Evolutionary conservation across 2,888 invertebrate species (phyloP), one percentile per base, ranked within the genome.

Genomic region (Trichogramma dendrolimi): DNA sequence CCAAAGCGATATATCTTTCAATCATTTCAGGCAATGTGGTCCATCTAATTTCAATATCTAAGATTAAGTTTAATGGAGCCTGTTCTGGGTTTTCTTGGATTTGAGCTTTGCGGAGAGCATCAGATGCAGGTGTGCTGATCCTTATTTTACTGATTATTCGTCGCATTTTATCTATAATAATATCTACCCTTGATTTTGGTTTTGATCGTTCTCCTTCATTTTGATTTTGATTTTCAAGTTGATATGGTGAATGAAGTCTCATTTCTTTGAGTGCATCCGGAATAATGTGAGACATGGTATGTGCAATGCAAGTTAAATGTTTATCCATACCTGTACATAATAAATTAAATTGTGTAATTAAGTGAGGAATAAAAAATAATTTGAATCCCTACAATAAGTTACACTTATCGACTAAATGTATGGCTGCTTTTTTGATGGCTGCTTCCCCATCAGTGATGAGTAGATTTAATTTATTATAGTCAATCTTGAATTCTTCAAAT

Each of bases 231-330:
- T n/a, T n/a, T n/a, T n/a, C n/a, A n/a, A n/a, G n/a, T n/a, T n/a
- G n/a, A n/a, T n/a, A n/a, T n/a, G n/a, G n/a, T n/a, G n/a, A n/a
- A n/a, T n/a, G n/a, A n/a, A n/a, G n/a, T n/a, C n/a, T n/a, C n/a
- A n/a, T n/a, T n/a, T n/a, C n/a, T n/a, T n/a, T n/a, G 5, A 51
- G 42, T 2, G 2, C 51, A 51, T 51, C 14, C 10, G 51, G 38
- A 38, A 38, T 51, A n/a, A 51, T 6, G 10, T 51, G 2, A 8
- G 51, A 5, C 5, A 5, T 4, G 39, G 10, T 7, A 56, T 69
- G 69, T 39, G 68, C 68, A 60, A 69, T 68, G 55, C 69, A 71
- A 52, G 63, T 54, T 39, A 68, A 47, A 57, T 70, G 67, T 48
- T 64, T 62, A 40, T 55, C 61, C 40, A 49, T 42, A 43, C 67